phyloP scores from a whole-genome alignment of 2,797 vertebrate genomes.

The Botia kubotai region DNA sequence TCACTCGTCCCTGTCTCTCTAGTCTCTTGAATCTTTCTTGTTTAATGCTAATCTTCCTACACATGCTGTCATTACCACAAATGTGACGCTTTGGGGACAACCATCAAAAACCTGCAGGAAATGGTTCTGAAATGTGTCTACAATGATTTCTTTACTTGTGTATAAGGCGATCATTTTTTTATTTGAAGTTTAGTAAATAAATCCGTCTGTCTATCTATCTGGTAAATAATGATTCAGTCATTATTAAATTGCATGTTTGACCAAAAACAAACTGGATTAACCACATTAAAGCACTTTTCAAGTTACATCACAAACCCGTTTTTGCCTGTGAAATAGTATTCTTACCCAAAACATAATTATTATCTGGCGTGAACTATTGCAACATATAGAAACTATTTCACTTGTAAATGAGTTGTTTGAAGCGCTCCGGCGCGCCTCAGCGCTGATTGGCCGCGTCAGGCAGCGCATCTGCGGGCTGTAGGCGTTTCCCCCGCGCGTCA shows the following conservation, averaged over 20 bases:
- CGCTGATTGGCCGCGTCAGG: slow-evolving; percentile 69
- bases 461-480: slow-evolving; percentile 75
- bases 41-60: slow-evolving; percentile 19
- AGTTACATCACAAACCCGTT: no score
- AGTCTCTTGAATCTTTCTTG: background rate
- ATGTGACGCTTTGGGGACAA: slow-evolving; percentile 25
- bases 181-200: background rate
- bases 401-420: slow-evolving; percentile 15
- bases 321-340: no score
- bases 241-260: no score
- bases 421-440: background rate
- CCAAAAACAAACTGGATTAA: no score
- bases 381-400: background rate
- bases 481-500: slow-evolving; percentile 75
- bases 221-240: no score
- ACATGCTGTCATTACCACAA: slow-evolving; percentile 13
- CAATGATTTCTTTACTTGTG: background rate
- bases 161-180: background rate
- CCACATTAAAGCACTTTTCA: no score
- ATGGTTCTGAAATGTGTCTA: background rate
- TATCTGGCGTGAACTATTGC: background rate
- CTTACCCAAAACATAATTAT: no score
- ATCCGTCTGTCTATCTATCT: background rate
- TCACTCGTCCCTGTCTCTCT: slow-evolving; percentile 11
- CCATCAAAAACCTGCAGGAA: background rate